These are phyloP conservation scores for Ivindomyrus marchei DNA, from an alignment of 2,113 vertebrate species.

Conservation along the genomic window DNA sequence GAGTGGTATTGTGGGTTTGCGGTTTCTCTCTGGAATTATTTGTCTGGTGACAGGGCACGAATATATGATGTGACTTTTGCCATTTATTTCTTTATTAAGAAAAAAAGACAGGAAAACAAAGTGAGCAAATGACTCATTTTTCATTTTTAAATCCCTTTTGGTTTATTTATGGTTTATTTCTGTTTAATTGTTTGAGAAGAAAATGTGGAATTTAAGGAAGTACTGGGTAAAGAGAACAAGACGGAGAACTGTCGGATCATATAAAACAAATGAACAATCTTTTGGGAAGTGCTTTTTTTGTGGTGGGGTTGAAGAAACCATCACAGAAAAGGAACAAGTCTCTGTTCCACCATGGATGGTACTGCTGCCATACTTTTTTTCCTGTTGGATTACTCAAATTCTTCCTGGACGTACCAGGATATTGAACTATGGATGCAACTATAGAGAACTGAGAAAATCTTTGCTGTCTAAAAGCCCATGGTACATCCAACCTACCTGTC, in stretches of 20 bases:
- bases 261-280: slow-evolving; percentile 32
- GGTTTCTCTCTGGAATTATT: slow-evolving; percentile 56
- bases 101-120: slow-evolving; percentile 41
- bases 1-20: slow-evolving; percentile 50
- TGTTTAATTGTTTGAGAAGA: slow-evolving; percentile 49
- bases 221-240: slow-evolving; percentile 19
- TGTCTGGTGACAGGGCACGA: slow-evolving; percentile 56
- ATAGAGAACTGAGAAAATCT: neutral
- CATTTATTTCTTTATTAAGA: slow-evolving; percentile 45
- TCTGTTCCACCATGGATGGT: slow-evolving; percentile 5
- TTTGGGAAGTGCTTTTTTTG: slow-evolving; percentile 39
- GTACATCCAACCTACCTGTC: neutral
- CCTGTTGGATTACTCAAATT: slow-evolving; percentile 50
- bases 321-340: neutral
- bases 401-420: slow-evolving; percentile 33
- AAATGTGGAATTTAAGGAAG: slow-evolving; percentile 45
- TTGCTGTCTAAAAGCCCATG: neutral
- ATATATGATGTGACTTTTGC: slow-evolving; percentile 57
- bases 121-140: slow-evolving; percentile 55
- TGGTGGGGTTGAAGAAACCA: slow-evolving; percentile 39
- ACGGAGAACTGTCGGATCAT: slow-evolving; percentile 51
- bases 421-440: slow-evolving; percentile 27
- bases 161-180: slow-evolving; percentile 60
- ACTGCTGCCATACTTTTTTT: slow-evolving; percentile 36
- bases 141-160: slow-evolving; percentile 40